A percentile compares a stretch with the other conserved stretches of the same genome.
These are phyloP conservation scores for Odontomachus brunneus DNA, from an alignment of 1,140 invertebrate genomes.

Conservation along the genomic window DNA sequence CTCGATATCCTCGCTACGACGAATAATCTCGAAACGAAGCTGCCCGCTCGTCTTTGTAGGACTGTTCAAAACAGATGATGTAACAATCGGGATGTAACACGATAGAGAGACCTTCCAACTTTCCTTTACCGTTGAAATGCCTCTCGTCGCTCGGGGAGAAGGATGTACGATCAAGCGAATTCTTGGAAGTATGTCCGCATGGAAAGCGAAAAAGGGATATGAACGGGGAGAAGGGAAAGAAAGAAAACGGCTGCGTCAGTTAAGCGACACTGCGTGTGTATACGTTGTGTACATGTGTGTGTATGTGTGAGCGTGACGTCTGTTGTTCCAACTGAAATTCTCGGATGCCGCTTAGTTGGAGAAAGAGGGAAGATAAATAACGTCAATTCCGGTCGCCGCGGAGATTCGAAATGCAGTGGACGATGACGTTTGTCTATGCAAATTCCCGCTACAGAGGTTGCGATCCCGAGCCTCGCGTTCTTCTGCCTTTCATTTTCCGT, in stretches of 20 bases:
- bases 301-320: too few relatives aligned
- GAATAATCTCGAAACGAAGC: constrained; percentile 17
- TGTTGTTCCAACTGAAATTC: constrained; percentile 27
- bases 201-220: background rate
- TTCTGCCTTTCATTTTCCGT: constrained; percentile 44
- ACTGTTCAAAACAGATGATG: background rate
- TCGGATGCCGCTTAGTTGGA: constrained; percentile 6
- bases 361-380: constrained; percentile 63
- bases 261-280: constrained; percentile 21
- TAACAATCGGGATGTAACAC: constrained; percentile 16
- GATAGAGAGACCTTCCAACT: constrained; percentile 16
- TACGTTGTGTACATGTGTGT: too few relatives aligned
- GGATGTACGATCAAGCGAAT: constrained; percentile 38
- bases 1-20: background rate
- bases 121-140: constrained; percentile 36
- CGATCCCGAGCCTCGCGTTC: constrained; percentile 39
- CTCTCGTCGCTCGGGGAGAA: background rate
- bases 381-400: constrained; percentile 31
- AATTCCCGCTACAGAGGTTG: constrained; percentile 59
- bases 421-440: constrained; percentile 74
- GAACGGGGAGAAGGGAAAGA: background rate
- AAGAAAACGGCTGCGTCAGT: constrained; percentile 35
- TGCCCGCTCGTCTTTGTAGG: background rate
- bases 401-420: constrained; percentile 59
- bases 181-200: constrained; percentile 24